Conservation (phyloP, 2,113 vertebrate species). For the Hydrolagus affinis region DNA sequence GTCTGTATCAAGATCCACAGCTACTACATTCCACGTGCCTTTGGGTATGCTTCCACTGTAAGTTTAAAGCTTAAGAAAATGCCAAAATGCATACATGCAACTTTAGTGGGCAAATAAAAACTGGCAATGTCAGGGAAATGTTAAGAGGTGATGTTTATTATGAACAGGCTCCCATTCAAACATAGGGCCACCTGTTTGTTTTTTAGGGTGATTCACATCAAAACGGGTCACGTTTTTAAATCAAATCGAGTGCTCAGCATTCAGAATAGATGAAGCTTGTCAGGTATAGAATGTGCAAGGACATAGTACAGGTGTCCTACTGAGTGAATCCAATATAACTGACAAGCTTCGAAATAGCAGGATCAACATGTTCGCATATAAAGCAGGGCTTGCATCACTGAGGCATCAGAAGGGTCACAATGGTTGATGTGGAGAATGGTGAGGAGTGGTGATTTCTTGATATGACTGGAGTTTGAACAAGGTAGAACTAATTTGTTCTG, state of each 20-base stretch:
- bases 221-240: neutral
- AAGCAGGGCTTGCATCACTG: neutral
- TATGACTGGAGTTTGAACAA: neutral
- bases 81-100: conserved; percentile 19
- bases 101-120: neutral
- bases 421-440: neutral
- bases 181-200: conserved; percentile 10
- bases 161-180: conserved; percentile 20
- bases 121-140: conserved; percentile 7
- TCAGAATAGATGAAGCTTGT: conserved; percentile 8
- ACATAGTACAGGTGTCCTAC: neutral
- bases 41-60: conserved; percentile 15
- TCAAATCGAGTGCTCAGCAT: conserved; percentile 7
- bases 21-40: conserved; percentile 19
- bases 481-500: neutral
- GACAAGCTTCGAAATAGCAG: neutral
- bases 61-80: conserved; percentile 19
- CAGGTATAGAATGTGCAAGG: neutral
- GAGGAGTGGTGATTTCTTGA: neutral
- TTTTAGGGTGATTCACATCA: conserved; percentile 20
- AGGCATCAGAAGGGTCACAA: neutral
- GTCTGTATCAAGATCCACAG: conserved; percentile 2
- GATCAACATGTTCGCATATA: neutral
- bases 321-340: neutral
- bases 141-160: conserved; percentile 11